These are phyloP conservation scores for Unio delphinus DNA, from an alignment of 2,888 invertebrate genomes.

Conservation along the genomic window DNA sequence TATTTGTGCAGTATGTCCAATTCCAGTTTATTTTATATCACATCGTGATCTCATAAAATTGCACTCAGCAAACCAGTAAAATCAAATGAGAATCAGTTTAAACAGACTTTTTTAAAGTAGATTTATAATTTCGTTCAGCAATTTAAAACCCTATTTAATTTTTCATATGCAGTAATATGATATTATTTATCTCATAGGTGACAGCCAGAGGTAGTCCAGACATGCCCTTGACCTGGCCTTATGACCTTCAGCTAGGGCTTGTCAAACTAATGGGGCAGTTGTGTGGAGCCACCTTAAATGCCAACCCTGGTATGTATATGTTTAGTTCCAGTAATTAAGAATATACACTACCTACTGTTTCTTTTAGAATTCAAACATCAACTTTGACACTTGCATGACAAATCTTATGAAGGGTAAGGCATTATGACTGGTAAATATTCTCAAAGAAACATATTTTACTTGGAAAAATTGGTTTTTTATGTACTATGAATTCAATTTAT, in stretches of 20 bases:
- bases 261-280: slow-evolving; percentile 63
- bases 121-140: neutral
- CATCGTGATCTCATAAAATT: too few relatives aligned
- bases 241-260: slow-evolving; percentile 65
- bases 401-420: too few relatives aligned
- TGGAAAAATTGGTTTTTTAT: too few relatives aligned
- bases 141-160: neutral
- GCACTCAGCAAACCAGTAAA: too few relatives aligned
- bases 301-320: slow-evolving; percentile 54
- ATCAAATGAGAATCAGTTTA: neutral
- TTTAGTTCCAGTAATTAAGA: neutral
- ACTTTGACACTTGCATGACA: too few relatives aligned
- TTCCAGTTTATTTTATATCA: too few relatives aligned
- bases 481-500: too few relatives aligned
- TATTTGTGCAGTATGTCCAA: too few relatives aligned
- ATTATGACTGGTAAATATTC: too few relatives aligned
- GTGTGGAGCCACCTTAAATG: slow-evolving; percentile 63
- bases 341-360: too few relatives aligned
- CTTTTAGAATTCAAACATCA: too few relatives aligned
- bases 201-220: slow-evolving; percentile 68
- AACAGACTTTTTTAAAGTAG: neutral
- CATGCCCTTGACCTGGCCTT: slow-evolving; percentile 64
- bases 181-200: slow-evolving; percentile 44
- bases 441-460: too few relatives aligned
- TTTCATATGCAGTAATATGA: neutral